Evolutionary conservation across 2,797 vertebrate species (phyloP), one percentile per base, ranked within the genome.

Genomic region (Sphenopsis melanotis): DNA sequence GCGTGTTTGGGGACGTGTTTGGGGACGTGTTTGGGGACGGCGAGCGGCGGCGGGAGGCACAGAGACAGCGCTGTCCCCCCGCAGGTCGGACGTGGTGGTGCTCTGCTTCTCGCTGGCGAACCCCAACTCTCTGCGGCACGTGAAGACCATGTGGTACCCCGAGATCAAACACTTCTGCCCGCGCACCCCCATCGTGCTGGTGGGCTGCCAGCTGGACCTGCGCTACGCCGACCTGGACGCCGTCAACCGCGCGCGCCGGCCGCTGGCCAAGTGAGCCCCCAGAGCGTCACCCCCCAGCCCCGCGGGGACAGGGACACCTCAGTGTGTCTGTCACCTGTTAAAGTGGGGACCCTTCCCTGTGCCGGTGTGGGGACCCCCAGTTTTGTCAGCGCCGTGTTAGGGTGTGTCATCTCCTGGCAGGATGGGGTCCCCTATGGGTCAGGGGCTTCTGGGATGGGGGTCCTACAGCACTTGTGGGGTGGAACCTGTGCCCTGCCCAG

Each of bases 101-200:
- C 98, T 99, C 20, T 99, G 99, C 97, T 99, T 99, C 97, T 99
- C 99, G 24, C 95, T 99, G 98, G 99, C 99, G 5, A 99, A 99
- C 97, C 99, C 99, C 69, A 98, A 99, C 96, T 99, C 99, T 5
- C 97, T 99, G 95, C 98, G 98, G 77, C 99, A 99, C 2, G 98
- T 99, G 83, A 98, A 98, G 97, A 99, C 98, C 89, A 99, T 99
- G 99, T 99, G 99, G 99, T 99, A 98, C 94, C 98, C 98, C 1
- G 99, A 99, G 96, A 99, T 99, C 98, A 99, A 99, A 96, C 99
- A 99, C 97, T 99, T 99, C 98, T 99, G 99, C 95, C 99, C 99
- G 6, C 98, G 99, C 37, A 99, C 99, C 1, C 99, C 99, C 74
- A 98, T 99, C 83, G 98, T 99, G 97, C 98, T 99, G 88, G 99